These are phyloP conservation scores for Oxyscelio sp. DNA, from an alignment of 2,888 invertebrate species.

Conservation along the genomic window DNA sequence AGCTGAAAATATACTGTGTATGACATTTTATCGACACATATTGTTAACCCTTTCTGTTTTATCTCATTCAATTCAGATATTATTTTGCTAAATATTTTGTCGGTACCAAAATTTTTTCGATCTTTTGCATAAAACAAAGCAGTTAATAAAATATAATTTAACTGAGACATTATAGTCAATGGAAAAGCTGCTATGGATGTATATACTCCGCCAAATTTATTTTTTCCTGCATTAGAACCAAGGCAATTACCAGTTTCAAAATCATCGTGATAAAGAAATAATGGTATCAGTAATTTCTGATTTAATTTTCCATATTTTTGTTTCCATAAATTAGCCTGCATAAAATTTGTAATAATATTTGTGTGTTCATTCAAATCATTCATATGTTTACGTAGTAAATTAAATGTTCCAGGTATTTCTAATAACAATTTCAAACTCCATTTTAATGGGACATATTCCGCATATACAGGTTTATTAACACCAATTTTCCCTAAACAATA, in stretches of 20 bases:
- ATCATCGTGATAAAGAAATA: too few species aligned
- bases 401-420: slow-evolving; percentile 38
- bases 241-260: slow-evolving; percentile 27
- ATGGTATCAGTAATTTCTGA: slow-evolving; percentile 35
- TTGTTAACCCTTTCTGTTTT: slow-evolving; percentile 15
- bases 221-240: slow-evolving; percentile 18
- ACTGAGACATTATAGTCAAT: background rate
- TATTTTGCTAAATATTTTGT: background rate
- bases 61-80: slow-evolving; percentile 19
- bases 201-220: slow-evolving; percentile 24
- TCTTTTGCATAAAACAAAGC: slow-evolving; percentile 24
- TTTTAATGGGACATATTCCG: too few species aligned
- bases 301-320: slow-evolving; percentile 15
- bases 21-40: too few species aligned
- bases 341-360: slow-evolving; percentile 37
- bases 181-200: background rate
- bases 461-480: too few species aligned
- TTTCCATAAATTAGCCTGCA: slow-evolving; percentile 34
- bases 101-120: background rate
- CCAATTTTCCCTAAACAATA: too few species aligned
- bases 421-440: slow-evolving; percentile 33
- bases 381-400: slow-evolving; percentile 35
- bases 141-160: slow-evolving; percentile 16
- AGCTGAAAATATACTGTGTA: background rate
- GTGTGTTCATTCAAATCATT: slow-evolving; percentile 29